Conservation (phyloP, 2,888 invertebrate genomes). For the Xestoiulus laeticollis region DNA sequence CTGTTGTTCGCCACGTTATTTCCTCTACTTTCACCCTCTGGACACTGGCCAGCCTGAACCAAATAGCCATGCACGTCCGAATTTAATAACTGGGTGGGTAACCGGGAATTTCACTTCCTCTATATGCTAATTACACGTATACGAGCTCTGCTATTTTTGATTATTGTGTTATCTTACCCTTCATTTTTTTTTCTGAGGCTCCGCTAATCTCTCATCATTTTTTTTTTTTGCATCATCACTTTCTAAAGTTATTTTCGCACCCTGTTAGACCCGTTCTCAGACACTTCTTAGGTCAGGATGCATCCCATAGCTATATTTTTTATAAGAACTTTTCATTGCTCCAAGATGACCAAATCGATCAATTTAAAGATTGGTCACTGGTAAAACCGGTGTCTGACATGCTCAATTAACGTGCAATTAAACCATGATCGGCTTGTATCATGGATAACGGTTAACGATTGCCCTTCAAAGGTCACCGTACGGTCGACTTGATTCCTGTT, state of each 20-base stretch:
- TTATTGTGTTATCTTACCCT: neutral
- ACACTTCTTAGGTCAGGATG: neutral
- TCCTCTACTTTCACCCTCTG: conserved; percentile 1
- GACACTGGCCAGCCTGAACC: conserved; percentile 17
- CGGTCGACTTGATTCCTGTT: neutral
- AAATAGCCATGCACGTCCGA: neutral
- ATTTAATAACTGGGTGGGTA: neutral
- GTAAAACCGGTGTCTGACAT: neutral
- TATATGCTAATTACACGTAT: neutral
- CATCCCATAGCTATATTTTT: neutral
- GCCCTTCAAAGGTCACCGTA: neutral
- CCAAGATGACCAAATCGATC: neutral
- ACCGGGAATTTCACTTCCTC: neutral
- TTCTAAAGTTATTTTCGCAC: neutral
- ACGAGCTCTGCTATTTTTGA: neutral
- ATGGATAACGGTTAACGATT: neutral
- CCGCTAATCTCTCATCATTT: neutral
- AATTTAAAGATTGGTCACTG: neutral
- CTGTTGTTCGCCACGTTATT: neutral
- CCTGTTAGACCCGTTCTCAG: neutral
- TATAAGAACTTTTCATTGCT: too few species aligned
- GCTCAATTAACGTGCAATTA: neutral
- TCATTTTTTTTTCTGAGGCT: neutral
- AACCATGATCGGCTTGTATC: neutral
- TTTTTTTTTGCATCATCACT: neutral